Evolutionary conservation across 2,113 vertebrate species (phyloP).

Genomic region (Chloropsis hardwickii): DNA sequence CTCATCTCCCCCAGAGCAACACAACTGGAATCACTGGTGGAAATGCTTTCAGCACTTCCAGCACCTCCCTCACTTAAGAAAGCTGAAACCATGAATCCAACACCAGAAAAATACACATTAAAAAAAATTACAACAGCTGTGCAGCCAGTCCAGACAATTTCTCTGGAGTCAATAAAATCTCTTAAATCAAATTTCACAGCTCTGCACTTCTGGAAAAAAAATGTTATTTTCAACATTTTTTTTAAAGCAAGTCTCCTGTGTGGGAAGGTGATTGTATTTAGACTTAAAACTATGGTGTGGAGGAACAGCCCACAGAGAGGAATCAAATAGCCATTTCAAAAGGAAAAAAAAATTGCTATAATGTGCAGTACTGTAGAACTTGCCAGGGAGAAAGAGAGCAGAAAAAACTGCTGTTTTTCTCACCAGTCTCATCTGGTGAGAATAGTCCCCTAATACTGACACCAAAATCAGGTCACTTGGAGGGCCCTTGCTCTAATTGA

Average conservation of each 20-base stretch:
- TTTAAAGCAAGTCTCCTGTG: neutral
- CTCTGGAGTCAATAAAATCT: neutral
- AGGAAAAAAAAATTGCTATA: neutral
- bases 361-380: neutral
- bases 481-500: neutral
- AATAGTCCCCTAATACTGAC: neutral
- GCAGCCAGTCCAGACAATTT: neutral
- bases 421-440: neutral
- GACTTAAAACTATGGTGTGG: neutral
- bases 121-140: neutral
- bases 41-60: neutral
- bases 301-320: neutral
- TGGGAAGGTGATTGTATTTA: slow-evolving; percentile 42
- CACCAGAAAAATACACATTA: neutral
- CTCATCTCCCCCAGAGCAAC: neutral
- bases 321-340: neutral
- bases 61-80: neutral
- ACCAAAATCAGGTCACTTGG: neutral
- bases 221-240: neutral
- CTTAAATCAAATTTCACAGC: neutral
- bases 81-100: neutral
- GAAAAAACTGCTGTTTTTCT: neutral
- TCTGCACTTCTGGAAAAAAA: neutral
- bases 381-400: neutral
- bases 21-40: neutral